Percentiles rank a stretch among this genome's conserved stretches.
Evolutionary conservation across 2,113 vertebrate species (phyloP).

Genomic region (Spizaetus ornatus): DNA sequence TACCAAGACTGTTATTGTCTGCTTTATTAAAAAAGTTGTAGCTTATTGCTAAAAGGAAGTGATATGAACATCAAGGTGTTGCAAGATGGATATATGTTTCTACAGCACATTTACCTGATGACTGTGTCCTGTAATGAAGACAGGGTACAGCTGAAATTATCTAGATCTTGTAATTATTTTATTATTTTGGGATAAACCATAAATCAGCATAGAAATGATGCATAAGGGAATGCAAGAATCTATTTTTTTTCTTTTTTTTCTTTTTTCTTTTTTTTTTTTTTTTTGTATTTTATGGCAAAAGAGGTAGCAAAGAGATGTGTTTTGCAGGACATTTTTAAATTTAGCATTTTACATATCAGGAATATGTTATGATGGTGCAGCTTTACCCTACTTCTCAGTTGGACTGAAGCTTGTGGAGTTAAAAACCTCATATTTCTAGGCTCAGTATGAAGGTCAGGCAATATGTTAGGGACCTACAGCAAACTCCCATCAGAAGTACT

Average conservation of each 20-base stretch:
- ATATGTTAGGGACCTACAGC: neutral
- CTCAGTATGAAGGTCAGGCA: neutral
- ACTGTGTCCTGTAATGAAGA: neutral
- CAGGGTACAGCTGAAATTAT: neutral
- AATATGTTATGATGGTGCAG: neutral
- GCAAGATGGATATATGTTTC: neutral
- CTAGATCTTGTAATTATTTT: neutral
- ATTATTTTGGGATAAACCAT: neutral
- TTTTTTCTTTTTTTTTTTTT: neutral
- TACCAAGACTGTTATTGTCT: neutral
- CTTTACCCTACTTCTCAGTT: neutral
- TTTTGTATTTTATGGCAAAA: neutral
- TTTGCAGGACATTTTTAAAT: neutral
- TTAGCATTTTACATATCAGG: neutral
- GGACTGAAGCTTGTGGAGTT: neutral
- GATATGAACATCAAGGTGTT: neutral
- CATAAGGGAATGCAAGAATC: neutral
- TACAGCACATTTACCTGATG: neutral
- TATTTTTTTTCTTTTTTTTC: rapidly evolving
- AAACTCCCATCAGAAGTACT: neutral
- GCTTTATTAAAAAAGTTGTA: neutral
- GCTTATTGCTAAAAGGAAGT: neutral
- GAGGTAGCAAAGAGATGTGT: neutral
- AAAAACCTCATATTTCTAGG: neutral
- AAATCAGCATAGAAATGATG: neutral